Base-by-base conservation (phyloP, 1,140 invertebrate species). In the Hylaeus anthracinus region DNA sequence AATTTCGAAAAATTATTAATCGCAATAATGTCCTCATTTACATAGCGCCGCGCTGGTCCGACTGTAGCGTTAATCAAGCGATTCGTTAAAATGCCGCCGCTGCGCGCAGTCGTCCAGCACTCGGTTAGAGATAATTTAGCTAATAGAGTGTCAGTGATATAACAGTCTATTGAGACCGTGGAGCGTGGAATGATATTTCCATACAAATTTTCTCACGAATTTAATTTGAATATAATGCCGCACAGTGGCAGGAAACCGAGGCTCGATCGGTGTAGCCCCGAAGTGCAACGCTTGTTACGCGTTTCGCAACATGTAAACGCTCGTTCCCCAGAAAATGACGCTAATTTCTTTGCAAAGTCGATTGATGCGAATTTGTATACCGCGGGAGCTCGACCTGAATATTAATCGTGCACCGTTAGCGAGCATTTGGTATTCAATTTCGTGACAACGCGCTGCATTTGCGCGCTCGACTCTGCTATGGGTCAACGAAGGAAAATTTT, bases 1-100 rank as follows among this genome's bases (percentile, higher is more conserved):
- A 90, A 91, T 92, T 90, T 84, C 72, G 81, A 91, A 92, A 91
- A 92, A 92, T 92, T 92, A 92, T 91, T 88, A 90, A 92, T 89
- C 75, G 86, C 83, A 88, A 91, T 90, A 88, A 90, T 87, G 85
- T 90, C 89, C 83, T 88, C 83, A 90, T 89, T 88, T 86, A 78
- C 81, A 79, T 72, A 79, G 65, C 66, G 66, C 53, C 60, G 72
- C 64, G 53, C 41, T 39, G 66, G 73, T 78, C 39, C 65, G 75
- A 78, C 72, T 79, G 76, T 78, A 71, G 70, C 71, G 72, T 70
- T 82, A 79, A 84, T 72, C 77, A 66, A 83, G 65, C 72, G 65
- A 85, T 81, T 84, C 58, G 72, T 74, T 70, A 83, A 72, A 87
- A 83, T 65, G 72, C 72, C 56, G 72, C 48, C 39, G 78, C 56